Conservation (phyloP, 2,797 vertebrate genomes). For the Antrozous pallidus region DNA sequence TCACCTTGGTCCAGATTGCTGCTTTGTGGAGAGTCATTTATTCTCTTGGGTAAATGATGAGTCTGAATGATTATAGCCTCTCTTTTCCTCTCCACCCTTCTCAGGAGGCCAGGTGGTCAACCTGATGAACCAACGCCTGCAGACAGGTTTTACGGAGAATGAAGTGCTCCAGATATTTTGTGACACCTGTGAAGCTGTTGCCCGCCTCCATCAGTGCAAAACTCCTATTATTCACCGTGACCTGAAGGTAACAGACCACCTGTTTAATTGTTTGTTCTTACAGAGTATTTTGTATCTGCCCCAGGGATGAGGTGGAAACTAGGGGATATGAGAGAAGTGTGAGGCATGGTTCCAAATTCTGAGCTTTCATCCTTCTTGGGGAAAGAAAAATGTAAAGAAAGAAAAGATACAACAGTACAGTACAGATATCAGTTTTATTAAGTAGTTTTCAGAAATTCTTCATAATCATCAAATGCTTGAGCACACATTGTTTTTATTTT, state of each 20-base stretch:
- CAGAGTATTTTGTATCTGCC: background rate
- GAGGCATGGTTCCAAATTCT: background rate
- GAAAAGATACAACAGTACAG: background rate
- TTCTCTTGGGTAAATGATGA: background rate
- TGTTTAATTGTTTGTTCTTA: background rate
- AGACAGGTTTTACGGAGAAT: conserved; percentile 93
- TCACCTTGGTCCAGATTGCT: background rate
- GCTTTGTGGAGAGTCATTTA: background rate
- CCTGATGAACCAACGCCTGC: conserved; percentile 97
- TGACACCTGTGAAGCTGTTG: conserved; percentile 95
- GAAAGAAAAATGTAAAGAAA: conserved; percentile 19
- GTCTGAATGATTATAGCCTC: background rate
- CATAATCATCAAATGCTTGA: conserved; percentile 1
- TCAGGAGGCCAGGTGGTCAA: conserved; percentile 98
- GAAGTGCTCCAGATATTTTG: conserved; percentile 98
- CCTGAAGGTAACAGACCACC: conserved; percentile 87
- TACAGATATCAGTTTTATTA: background rate
- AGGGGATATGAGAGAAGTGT: background rate
- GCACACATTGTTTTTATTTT: background rate
- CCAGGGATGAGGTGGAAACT: background rate
- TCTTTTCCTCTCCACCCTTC: background rate
- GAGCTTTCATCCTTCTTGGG: background rate
- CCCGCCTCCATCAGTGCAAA: conserved; percentile 95
- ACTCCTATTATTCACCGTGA: conserved; percentile 95
- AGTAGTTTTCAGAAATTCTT: conserved; percentile 27